phyloP scores from a whole-genome alignment of 2,797 vertebrate genomes.

The Poeciliopsis paucimaculata region DNA sequence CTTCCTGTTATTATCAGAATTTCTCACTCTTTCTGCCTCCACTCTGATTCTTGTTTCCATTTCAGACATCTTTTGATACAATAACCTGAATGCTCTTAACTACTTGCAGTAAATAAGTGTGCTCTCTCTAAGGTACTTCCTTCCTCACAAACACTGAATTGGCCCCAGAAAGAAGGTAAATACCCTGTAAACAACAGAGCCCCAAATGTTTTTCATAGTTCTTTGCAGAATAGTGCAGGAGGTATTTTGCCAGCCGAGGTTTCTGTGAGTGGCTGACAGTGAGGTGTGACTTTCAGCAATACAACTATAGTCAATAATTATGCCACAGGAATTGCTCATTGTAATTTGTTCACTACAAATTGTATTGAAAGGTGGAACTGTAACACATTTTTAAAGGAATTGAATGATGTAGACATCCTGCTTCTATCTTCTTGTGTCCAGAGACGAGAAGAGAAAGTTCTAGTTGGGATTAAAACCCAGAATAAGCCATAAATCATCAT shows the following conservation, averaged over 20 bases:
- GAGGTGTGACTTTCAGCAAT: neutral
- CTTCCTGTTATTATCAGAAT: conserved; percentile 8
- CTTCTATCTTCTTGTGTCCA: neutral
- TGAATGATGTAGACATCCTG: neutral
- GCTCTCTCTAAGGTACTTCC: neutral
- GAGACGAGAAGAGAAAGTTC: neutral
- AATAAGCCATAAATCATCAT: neutral
- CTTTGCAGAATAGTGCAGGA: neutral
- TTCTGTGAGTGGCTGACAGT: neutral
- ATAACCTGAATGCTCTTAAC: conserved; percentile 6
- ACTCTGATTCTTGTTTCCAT: conserved; percentile 23
- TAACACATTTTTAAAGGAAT: neutral
- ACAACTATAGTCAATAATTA: neutral
- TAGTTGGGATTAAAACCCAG: neutral
- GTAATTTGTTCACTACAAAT: neutral
- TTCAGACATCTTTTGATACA: conserved; percentile 25
- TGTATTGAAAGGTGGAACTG: neutral
- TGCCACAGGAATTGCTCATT: neutral
- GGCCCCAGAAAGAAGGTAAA: neutral
- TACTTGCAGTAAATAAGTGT: neutral
- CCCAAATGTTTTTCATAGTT: neutral
- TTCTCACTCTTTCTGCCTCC: conserved; percentile 11
- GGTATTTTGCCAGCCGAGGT: neutral
- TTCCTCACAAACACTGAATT: neutral
- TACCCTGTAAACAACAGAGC: neutral